Conservation (phyloP, 2,113 vertebrate genomes). For the Quiscalus mexicanus region DNA sequence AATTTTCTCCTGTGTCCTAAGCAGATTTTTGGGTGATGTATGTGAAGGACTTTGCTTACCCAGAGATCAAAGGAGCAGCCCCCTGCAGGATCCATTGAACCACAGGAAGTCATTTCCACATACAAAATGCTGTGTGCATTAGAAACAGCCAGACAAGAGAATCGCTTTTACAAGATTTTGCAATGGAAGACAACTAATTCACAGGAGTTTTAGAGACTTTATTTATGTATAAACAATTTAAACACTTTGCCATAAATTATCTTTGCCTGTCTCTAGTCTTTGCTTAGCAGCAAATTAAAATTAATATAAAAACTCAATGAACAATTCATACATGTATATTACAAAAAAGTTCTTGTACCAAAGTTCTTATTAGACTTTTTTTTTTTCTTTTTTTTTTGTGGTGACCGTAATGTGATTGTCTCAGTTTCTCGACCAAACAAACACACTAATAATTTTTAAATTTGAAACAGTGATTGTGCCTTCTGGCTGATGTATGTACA, state of each 20-base stretch:
- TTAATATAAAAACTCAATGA: conserved; percentile 99
- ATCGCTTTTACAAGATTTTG: conserved; percentile 25
- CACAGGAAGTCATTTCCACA: not conserved
- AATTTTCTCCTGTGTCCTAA: not conserved
- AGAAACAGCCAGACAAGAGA: not conserved
- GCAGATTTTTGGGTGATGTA: not conserved
- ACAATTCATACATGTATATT: conserved; percentile 98
- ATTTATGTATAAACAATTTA: conserved; percentile 99
- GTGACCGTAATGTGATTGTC: conserved; percentile 99
- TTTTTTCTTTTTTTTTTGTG: conserved; percentile 71
- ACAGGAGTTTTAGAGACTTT: conserved; percentile 99
- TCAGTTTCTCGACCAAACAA: conserved; percentile 98
- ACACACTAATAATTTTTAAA: conserved; percentile 91
- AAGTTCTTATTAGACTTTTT: conserved; percentile 89
- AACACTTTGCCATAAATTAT: conserved; percentile 99
- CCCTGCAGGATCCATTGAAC: not conserved
- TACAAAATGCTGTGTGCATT: not conserved
- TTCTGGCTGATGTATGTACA: conserved; percentile 87
- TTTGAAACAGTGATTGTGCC: conserved; percentile 90
- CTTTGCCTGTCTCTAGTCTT: conserved; percentile 98
- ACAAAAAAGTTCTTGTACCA: conserved; percentile 94
- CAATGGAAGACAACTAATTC: conserved; percentile 88
- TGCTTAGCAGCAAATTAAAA: conserved; percentile 98
- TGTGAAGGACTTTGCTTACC: not conserved
- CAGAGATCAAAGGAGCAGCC: not conserved